Percentiles rank a stretch among this genome's conserved stretches.
Conservation (phyloP, 2,888 invertebrate genomes). For the Carpatolechia fugitivella region DNA sequence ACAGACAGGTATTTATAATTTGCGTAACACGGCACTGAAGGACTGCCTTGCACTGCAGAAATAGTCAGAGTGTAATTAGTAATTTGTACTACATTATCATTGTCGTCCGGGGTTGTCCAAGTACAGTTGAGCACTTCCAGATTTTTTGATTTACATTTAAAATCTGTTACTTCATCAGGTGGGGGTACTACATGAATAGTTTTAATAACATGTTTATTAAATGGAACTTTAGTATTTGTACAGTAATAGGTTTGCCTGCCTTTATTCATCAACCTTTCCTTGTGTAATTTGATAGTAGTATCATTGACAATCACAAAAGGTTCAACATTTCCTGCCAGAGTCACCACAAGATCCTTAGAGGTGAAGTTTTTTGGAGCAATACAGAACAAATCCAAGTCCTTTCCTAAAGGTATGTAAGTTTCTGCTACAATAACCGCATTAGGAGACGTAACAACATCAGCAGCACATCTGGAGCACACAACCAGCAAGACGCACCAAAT, state of each 20-base stretch:
- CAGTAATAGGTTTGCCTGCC: conserved; percentile 72
- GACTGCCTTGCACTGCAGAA: conserved; percentile 37
- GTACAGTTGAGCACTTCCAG: conserved; percentile 86
- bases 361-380: conserved; percentile 67
- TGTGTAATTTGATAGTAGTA: conserved; percentile 80
- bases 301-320: conserved; percentile 77
- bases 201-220: conserved; percentile 45
- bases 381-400: conserved; percentile 82
- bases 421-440: conserved; percentile 71
- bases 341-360: conserved; percentile 68
- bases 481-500: conserved; percentile 60
- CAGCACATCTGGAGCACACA: conserved; percentile 33
- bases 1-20: conserved; percentile 25
- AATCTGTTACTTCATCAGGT: conserved; percentile 83
- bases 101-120: conserved; percentile 79
- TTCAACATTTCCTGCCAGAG: conserved; percentile 31
- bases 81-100: conserved; percentile 44
- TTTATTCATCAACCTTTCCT: conserved; percentile 52
- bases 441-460: conserved; percentile 37
- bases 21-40: conserved; percentile 39
- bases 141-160: conserved; percentile 86
- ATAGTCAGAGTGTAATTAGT: conserved; percentile 51
- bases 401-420: conserved; percentile 78
- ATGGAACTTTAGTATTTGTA: conserved; percentile 41
- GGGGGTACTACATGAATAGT: conserved; percentile 68